phyloP scores from a whole-genome alignment of 1,140 invertebrate species.

The Phymastichus coffea region DNA sequence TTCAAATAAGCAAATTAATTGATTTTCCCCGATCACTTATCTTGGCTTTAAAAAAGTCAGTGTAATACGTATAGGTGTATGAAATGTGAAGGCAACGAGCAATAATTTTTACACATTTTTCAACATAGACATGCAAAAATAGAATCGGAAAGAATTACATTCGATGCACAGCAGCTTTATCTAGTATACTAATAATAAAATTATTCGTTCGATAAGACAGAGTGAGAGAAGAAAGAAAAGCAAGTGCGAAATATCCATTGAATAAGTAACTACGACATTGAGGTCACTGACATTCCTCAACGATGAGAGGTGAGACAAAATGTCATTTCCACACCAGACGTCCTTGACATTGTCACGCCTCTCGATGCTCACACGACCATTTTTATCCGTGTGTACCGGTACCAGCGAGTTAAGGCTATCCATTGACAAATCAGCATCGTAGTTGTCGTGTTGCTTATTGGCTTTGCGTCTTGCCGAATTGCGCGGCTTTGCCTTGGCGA shows the following conservation, averaged over 20 bases:
- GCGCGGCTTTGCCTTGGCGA: constrained; percentile 39
- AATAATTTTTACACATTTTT: too few species aligned
- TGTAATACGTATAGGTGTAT: too few species aligned
- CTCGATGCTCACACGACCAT: constrained; percentile 41
- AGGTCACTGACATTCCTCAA: constrained; percentile 45
- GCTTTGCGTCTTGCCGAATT: constrained; percentile 32
- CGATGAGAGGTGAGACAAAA: constrained; percentile 46
- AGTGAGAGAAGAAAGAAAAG: too few species aligned
- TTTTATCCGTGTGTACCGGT: constrained; percentile 42
- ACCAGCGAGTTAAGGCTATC: constrained; percentile 47
- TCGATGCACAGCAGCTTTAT: too few species aligned
- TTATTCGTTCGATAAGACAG: too few species aligned
- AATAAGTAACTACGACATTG: too few species aligned
- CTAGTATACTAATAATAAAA: too few species aligned
- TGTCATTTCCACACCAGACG: constrained; percentile 44
- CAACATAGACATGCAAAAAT: not conserved
- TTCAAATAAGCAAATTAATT: too few species aligned
- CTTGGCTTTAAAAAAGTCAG: too few species aligned
- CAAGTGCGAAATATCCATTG: too few species aligned
- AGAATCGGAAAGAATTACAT: not conserved
- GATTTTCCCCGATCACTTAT: too few species aligned
- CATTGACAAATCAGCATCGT: constrained; percentile 48
- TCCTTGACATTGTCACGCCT: constrained; percentile 23
- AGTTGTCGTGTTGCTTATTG: constrained; percentile 36
- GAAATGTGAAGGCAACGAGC: too few species aligned